A percentile compares a stretch with the other conserved stretches of the same genome.
phyloP scores from a whole-genome alignment of 1,140 invertebrate genomes.

The Drosophila eugracilis region DNA sequence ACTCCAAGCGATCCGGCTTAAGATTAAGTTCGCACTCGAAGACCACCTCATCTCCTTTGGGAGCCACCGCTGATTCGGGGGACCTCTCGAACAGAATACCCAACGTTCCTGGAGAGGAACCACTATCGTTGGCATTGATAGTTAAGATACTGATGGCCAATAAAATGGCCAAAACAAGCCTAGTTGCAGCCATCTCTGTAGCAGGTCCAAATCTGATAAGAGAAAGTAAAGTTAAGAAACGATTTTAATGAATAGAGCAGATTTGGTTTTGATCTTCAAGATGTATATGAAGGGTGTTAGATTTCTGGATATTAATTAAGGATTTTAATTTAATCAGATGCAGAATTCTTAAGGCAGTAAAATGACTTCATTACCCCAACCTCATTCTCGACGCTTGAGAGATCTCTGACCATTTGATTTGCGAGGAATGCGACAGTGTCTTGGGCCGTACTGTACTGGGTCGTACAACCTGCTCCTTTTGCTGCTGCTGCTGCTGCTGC shows the following conservation, averaged over 20 bases:
- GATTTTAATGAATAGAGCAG: too few relatives aligned
- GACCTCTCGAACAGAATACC: conserved; percentile 86
- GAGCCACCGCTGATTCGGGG: conserved; percentile 91
- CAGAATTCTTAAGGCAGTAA: neutral
- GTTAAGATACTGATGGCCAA: conserved; percentile 13
- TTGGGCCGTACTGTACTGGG: conserved; percentile 67
- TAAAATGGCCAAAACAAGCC: neutral
- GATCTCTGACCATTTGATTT: neutral
- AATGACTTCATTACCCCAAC: neutral
- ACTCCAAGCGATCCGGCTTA: conserved; percentile 90
- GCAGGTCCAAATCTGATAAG: conserved; percentile 18
- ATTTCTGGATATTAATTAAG: too few relatives aligned
- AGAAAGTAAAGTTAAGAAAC: too few relatives aligned
- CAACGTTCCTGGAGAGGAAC: conserved; percentile 43
- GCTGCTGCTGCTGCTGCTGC: conserved; percentile 5
- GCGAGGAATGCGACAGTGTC: conserved; percentile 30
- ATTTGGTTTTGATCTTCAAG: too few relatives aligned
- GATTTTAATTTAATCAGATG: neutral
- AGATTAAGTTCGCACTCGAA: conserved; percentile 92
- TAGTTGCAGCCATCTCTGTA: conserved; percentile 3
- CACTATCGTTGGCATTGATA: neutral
- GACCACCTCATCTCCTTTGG: conserved; percentile 90
- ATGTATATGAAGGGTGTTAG: too few relatives aligned
- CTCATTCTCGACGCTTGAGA: neutral
- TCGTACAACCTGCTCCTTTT: conserved; percentile 26